Conservation (phyloP, 2,888 invertebrate genomes). For the Monopis laevigella region DNA sequence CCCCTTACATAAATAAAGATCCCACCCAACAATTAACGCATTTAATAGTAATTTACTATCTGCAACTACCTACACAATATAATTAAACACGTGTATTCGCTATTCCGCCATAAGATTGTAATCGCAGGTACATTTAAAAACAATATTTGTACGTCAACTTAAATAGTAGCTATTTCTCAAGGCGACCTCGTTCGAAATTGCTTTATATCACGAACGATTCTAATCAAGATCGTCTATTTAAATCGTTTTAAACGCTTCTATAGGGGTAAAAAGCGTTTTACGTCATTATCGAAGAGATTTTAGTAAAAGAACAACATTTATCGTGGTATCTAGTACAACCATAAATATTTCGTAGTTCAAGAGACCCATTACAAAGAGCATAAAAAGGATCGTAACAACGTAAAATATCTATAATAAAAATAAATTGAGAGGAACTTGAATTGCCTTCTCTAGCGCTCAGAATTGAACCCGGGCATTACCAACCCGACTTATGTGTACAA, state of each 20-base stretch:
- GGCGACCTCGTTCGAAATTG: conserved; percentile 11
- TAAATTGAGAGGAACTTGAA: conserved; percentile 14
- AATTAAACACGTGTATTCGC: too few species aligned
- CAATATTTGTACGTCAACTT: conserved; percentile 10
- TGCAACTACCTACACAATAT: too few species aligned
- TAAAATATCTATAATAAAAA: conserved; percentile 15
- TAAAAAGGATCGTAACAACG: conserved; percentile 14
- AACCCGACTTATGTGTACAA: conserved; percentile 12
- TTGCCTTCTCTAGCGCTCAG: conserved; percentile 13
- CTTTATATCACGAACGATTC: conserved; percentile 10
- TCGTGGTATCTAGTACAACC: conserved; percentile 12
- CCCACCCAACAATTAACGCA: not conserved
- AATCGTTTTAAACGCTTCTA: conserved; percentile 11
- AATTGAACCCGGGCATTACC: conserved; percentile 13
- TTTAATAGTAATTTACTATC: not conserved
- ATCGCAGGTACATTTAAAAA: conserved; percentile 2
- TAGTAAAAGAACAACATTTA: conserved; percentile 8
- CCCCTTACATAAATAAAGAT: too few species aligned
- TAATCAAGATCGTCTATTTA: conserved; percentile 11
- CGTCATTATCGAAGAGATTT: conserved; percentile 7
- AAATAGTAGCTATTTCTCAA: conserved; percentile 10
- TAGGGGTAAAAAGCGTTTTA: conserved; percentile 10
- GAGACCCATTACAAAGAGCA: conserved; percentile 14
- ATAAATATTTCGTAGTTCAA: conserved; percentile 14
- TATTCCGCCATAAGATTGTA: too few species aligned